A percentile compares a stretch with the other conserved stretches of the same genome.
phyloP scores from a whole-genome alignment of 2,113 vertebrate genomes.

The Hemichromis elongatus region DNA sequence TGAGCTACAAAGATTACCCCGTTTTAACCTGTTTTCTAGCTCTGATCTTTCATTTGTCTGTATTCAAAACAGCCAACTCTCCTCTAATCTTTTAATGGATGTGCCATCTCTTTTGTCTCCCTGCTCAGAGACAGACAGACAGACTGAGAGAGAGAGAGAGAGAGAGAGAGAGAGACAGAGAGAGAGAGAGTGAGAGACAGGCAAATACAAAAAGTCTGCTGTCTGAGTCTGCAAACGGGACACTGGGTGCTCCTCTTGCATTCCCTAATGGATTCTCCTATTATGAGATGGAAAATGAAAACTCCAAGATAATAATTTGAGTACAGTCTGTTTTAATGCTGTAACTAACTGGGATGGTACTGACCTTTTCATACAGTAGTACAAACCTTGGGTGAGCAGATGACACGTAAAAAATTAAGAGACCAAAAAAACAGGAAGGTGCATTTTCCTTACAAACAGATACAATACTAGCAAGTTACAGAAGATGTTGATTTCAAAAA shows the following conservation, averaged over 20 bases:
- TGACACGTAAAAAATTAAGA: neutral
- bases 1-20: neutral
- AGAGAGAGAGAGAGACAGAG: neutral
- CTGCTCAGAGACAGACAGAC: neutral
- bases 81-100: neutral
- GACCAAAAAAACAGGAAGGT: neutral
- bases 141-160: neutral
- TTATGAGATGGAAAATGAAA: conserved; percentile 27
- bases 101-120: neutral
- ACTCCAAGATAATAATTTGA: neutral
- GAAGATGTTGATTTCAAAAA: neutral
- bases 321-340: neutral
- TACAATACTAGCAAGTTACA: neutral
- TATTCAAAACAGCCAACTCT: neutral
- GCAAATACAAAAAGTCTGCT: conserved; percentile 12
- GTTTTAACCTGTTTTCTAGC: neutral
- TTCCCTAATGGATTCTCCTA: conserved; percentile 26
- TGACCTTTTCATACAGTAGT: neutral
- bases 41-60: neutral
- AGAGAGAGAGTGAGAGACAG: neutral
- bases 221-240: neutral
- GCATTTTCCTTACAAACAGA: neutral
- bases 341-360: neutral
- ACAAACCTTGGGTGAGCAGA: neutral
- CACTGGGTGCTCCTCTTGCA: conserved; percentile 18